Conservation (phyloP, 2,888 invertebrate genomes). For the Silvanus unidentatus region DNA sequence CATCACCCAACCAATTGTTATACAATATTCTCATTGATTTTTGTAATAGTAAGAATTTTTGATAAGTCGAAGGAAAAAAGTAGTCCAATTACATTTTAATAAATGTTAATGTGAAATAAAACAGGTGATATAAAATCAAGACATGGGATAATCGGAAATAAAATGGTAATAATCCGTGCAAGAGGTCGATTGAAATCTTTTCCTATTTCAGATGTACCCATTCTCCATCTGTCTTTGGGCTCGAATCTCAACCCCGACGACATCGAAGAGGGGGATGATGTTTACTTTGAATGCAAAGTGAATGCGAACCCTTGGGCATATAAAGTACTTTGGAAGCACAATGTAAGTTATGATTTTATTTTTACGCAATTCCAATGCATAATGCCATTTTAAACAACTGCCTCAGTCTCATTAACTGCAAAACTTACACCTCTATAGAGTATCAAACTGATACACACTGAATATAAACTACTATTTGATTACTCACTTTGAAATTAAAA, state of each 20-base stretch:
- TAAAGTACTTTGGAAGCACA: slow-evolving; percentile 75
- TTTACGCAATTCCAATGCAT: slow-evolving; percentile 15
- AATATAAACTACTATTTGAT: slow-evolving; percentile 3
- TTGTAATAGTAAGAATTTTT: no score
- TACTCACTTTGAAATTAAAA: background rate
- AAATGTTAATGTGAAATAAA: no score
- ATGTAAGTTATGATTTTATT: slow-evolving; percentile 55
- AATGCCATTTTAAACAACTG: slow-evolving; percentile 18
- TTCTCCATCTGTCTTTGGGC: slow-evolving; percentile 63
- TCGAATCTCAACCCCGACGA: slow-evolving; percentile 71
- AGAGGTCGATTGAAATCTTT: slow-evolving; percentile 29
- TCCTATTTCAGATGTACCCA: slow-evolving; percentile 59
- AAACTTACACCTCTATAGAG: background rate
- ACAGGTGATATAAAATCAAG: slow-evolving; percentile 35
- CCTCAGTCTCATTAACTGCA: background rate
- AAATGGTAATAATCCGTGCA: slow-evolving; percentile 24
- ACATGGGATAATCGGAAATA: slow-evolving; percentile 27
- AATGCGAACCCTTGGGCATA: slow-evolving; percentile 72
- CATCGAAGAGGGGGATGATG: slow-evolving; percentile 75
- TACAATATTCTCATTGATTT: no score
- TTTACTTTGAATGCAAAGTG: slow-evolving; percentile 75
- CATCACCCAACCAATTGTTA: no score
- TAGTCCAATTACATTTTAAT: no score
- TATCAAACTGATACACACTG: background rate
- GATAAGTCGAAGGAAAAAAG: no score